These are phyloP conservation scores for Muntiacus muntjak DNA, from an alignment of 2,113 vertebrate species.

Conservation along the genomic window DNA sequence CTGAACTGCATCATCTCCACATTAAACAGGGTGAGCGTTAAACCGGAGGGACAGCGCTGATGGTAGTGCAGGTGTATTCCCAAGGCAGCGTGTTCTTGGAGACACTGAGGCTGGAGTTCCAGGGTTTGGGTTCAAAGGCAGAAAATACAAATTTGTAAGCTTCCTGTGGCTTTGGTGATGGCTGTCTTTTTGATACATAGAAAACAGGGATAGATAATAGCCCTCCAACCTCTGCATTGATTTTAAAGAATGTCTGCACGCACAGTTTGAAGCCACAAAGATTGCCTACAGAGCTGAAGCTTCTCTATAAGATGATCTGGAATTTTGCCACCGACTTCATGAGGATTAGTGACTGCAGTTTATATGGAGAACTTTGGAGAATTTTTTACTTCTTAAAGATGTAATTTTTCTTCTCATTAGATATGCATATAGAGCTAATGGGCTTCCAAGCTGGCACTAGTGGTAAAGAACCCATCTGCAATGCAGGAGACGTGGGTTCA, in stretches of 20 bases:
- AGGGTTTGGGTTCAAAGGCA: neutral
- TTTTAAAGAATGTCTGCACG: neutral
- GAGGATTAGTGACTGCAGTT: neutral
- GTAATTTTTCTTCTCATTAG: neutral
- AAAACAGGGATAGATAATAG: neutral
- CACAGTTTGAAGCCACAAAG: neutral
- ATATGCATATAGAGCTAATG: accelerated
- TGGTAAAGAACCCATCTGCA: neutral
- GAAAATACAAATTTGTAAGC: neutral
- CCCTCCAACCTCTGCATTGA: neutral
- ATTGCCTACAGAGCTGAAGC: neutral
- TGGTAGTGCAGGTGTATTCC: neutral
- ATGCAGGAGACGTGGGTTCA: neutral
- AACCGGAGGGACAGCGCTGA: accelerated
- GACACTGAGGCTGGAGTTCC: neutral
- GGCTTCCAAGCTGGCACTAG: neutral
- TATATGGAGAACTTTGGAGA: neutral
- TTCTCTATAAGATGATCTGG: neutral
- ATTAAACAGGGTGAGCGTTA: no score
- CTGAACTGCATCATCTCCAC: no score
- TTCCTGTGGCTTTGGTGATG: neutral
- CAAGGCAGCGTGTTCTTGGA: neutral
- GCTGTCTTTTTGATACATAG: accelerated
- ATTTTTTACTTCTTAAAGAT: neutral
- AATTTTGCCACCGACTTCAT: neutral